Conservation (phyloP, 2,888 invertebrate species). For the Dryomyza anilis region DNA sequence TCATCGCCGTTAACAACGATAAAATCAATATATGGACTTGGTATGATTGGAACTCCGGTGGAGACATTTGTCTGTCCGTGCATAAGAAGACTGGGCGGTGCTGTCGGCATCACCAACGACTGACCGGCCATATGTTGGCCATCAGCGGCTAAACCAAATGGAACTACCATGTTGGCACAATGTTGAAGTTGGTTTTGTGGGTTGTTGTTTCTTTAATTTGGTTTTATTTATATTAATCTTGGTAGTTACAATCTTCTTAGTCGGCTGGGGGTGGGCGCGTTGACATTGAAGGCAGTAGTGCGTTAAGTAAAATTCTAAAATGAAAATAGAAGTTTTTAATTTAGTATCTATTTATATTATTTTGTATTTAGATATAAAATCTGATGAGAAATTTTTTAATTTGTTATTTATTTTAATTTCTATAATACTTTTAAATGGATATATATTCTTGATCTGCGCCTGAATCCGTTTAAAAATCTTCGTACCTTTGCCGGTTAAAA, state of each 20-base stretch:
- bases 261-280: slow-evolving; percentile 5
- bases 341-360: no score
- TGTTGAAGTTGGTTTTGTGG: no score
- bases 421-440: no score
- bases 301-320: no score
- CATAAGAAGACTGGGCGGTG: slow-evolving; percentile 52
- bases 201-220: background rate
- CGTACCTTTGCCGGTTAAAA: no score
- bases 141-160: slow-evolving; percentile 57
- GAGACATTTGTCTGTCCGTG: slow-evolving; percentile 51
- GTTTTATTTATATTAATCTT: slow-evolving; percentile 16
- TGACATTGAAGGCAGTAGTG: slow-evolving; percentile 33
- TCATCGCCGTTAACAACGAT: slow-evolving; percentile 61
- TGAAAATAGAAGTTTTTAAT: no score
- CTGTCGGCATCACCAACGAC: slow-evolving; percentile 46
- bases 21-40: slow-evolving; percentile 58
- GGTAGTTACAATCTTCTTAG: no score
- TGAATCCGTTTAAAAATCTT: no score
- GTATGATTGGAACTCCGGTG: slow-evolving; percentile 53
- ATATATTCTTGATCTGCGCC: no score
- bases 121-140: slow-evolving; percentile 51
- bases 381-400: no score
- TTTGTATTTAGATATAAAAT: no score
- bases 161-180: slow-evolving; percentile 54
- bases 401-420: no score